Evolutionary conservation across 2,113 vertebrate genomes (phyloP).

Genomic region (Capra hircus): DNA sequence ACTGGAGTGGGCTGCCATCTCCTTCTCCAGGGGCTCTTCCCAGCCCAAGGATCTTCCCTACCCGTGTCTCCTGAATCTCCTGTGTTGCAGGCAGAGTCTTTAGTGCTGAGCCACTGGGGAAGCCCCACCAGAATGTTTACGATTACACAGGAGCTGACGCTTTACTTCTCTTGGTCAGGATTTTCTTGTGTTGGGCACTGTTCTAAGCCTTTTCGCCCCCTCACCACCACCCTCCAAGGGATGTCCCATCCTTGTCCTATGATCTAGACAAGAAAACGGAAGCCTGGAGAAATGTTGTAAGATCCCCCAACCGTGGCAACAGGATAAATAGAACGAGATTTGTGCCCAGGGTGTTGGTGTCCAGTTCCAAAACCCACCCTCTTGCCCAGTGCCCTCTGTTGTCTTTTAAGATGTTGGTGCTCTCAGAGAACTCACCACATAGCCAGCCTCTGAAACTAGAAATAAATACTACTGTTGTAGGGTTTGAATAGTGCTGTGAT

Average conservation of each 20-base stretch:
- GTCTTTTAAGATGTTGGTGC: not conserved
- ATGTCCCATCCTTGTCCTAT: accelerated
- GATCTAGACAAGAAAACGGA: not conserved
- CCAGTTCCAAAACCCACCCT: not conserved
- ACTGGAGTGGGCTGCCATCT: not conserved
- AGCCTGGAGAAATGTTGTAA: not conserved
- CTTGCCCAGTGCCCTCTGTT: too few relatives aligned
- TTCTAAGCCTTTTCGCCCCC: not conserved
- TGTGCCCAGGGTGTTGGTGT: not conserved
- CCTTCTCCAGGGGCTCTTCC: not conserved
- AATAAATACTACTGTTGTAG: accelerated
- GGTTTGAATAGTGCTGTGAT: not conserved
- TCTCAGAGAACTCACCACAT: not conserved
- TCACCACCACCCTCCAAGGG: accelerated
- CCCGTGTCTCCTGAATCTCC: not conserved
- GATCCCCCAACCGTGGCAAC: not conserved
- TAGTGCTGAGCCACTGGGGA: not conserved
- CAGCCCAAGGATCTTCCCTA: accelerated
- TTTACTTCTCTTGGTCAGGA: accelerated
- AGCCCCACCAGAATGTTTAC: not conserved
- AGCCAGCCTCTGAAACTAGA: not conserved
- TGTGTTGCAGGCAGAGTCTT: not conserved
- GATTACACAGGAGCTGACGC: accelerated
- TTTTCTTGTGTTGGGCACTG: not conserved
- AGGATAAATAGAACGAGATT: not conserved